A percentile compares a stretch with the other conserved stretches of the same genome.
These are phyloP conservation scores for Hirtodrosophila duncani DNA, from an alignment of 2,888 invertebrate genomes.

Conservation along the genomic window DNA sequence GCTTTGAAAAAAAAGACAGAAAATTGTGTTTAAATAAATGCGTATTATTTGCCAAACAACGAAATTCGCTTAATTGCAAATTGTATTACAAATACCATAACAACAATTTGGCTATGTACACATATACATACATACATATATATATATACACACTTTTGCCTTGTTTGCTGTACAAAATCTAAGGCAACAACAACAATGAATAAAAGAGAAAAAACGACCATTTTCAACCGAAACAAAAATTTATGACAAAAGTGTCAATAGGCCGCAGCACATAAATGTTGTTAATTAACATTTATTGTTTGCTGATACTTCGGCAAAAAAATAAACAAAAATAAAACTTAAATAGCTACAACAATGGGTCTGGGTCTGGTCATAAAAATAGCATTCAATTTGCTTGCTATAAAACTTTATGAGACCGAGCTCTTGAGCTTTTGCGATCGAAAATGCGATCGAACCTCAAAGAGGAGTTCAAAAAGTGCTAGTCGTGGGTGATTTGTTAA, in stretches of 20 bases:
- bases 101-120: background rate
- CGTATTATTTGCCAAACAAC: slow-evolving; percentile 11
- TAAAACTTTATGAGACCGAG: slow-evolving; percentile 48
- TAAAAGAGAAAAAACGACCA: background rate
- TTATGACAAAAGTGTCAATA: slow-evolving; percentile 54
- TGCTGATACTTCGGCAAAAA: slow-evolving; percentile 40
- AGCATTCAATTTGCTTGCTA: slow-evolving; percentile 52
- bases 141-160: too few relatives aligned
- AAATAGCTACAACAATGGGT: slow-evolving; percentile 17
- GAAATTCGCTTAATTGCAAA: slow-evolving; percentile 48
- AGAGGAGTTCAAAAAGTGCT: background rate
- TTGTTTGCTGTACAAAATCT: too few relatives aligned
- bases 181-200: background rate
- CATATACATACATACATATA: too few relatives aligned
- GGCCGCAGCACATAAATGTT: slow-evolving; percentile 58
- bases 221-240: slow-evolving; percentile 10
- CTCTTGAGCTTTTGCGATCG: slow-evolving; percentile 13
- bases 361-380: slow-evolving; percentile 30
- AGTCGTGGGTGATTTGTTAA: slow-evolving; percentile 14
- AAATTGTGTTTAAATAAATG: slow-evolving; percentile 15
- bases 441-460: slow-evolving; percentile 10
- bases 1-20: too few relatives aligned
- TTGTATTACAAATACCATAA: slow-evolving; percentile 27
- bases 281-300: slow-evolving; percentile 69
- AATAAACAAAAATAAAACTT: slow-evolving; percentile 1